Conservation (phyloP, 2,797 vertebrate genomes). For the Sarcophilus harrisii region DNA sequence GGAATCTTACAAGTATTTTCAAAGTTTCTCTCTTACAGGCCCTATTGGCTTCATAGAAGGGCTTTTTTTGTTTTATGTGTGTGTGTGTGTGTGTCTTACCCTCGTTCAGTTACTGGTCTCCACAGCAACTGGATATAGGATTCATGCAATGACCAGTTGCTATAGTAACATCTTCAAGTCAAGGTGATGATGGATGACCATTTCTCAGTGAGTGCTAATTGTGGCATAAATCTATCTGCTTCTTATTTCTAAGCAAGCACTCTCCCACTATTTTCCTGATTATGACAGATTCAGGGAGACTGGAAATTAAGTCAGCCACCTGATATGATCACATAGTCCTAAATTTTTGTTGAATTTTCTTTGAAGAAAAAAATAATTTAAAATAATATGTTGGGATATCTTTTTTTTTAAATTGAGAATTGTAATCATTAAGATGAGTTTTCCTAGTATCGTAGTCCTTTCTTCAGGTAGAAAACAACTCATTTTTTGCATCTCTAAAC, state of each 20-base stretch:
- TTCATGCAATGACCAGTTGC: conserved; percentile 68
- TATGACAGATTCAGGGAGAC: conserved; percentile 67
- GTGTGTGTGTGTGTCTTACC: conserved; percentile 29
- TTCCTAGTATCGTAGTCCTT: neutral
- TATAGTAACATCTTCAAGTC: conserved; percentile 76
- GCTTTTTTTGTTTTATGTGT: neutral
- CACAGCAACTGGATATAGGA: conserved; percentile 66
- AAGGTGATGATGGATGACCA: conserved; percentile 75
- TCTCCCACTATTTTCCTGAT: conserved; percentile 77
- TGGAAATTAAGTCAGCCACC: conserved; percentile 69
- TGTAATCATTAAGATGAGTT: conserved; percentile 31
- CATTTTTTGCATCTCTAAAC: neutral
- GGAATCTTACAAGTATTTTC: conserved; percentile 3
- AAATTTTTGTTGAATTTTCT: conserved; percentile 58
- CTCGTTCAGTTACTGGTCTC: conserved; percentile 62
- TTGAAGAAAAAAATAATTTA: conserved; percentile 28
- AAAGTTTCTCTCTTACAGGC: conserved; percentile 24
- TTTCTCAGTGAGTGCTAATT: conserved; percentile 79
- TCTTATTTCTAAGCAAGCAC: conserved; percentile 65
- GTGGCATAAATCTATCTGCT: conserved; percentile 34
- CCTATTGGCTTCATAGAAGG: conserved; percentile 54
- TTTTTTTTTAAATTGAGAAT: conserved; percentile 48
- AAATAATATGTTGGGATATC: conserved; percentile 26
- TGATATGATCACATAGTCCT: conserved; percentile 50
- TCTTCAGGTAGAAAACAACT: neutral